These are phyloP conservation scores for Gymnocheta viridis DNA, from an alignment of 2,888 invertebrate genomes.

Conservation along the genomic window DNA sequence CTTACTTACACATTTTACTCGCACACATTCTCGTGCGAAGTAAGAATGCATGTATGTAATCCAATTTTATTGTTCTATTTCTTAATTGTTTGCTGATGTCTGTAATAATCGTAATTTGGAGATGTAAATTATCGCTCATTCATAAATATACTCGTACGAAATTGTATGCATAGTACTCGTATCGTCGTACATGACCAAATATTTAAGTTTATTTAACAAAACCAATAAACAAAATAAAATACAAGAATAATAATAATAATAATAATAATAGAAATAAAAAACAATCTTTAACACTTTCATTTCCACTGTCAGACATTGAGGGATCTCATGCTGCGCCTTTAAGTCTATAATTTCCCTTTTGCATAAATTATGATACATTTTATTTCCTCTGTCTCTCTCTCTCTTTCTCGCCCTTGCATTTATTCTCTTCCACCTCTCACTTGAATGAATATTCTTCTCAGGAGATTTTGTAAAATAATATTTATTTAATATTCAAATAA, in stretches of 20 bases:
- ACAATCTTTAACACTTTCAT: slow-evolving; percentile 48
- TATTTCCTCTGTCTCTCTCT: background rate
- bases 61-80: slow-evolving; percentile 7
- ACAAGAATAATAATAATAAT: background rate
- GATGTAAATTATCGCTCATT: slow-evolving; percentile 25
- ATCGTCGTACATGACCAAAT: slow-evolving; percentile 36
- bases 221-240: slow-evolving; percentile 36
- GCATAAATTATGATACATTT: slow-evolving; percentile 57
- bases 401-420: background rate
- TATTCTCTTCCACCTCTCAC: background rate
- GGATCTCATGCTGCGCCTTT: slow-evolving; percentile 67
- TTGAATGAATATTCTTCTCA: slow-evolving; percentile 22
- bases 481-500: slow-evolving; percentile 43
- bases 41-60: too few relatives aligned
- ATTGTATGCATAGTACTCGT: slow-evolving; percentile 8
- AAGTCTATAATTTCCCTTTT: slow-evolving; percentile 67
- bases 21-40: too few relatives aligned
- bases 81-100: background rate
- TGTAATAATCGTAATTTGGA: background rate
- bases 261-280: background rate
- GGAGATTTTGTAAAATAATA: slow-evolving; percentile 19
- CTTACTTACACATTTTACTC: too few relatives aligned
- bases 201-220: slow-evolving; percentile 49
- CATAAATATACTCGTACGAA: slow-evolving; percentile 52
- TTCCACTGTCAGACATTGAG: slow-evolving; percentile 62